phyloP scores from a whole-genome alignment of 2,888 invertebrate genomes.

The Odontocolon sp. region DNA sequence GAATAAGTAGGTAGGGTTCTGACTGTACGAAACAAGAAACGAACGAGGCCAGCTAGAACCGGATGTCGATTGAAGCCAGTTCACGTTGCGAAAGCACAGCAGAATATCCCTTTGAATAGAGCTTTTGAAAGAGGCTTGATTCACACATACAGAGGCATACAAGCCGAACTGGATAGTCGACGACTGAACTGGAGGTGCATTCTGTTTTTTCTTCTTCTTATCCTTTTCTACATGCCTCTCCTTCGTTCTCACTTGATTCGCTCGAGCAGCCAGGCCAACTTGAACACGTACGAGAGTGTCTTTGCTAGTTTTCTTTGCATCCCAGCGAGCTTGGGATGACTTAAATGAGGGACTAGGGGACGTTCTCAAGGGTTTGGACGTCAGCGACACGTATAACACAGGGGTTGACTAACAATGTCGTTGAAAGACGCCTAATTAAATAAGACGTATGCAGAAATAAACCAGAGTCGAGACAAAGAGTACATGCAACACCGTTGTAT shows the following conservation, averaged over 20 bases:
- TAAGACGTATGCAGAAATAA: slow-evolving; percentile 76
- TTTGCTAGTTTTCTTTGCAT: slow-evolving; percentile 47
- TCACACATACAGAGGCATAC: slow-evolving; percentile 23
- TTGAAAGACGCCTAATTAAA: slow-evolving; percentile 79
- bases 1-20: slow-evolving; percentile 17
- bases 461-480: slow-evolving; percentile 58
- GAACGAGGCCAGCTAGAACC: slow-evolving; percentile 46
- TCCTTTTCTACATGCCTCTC: neutral
- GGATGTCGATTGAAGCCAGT: slow-evolving; percentile 51
- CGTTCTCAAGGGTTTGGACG: slow-evolving; percentile 37
- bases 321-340: slow-evolving; percentile 18
- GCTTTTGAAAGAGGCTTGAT: slow-evolving; percentile 55
- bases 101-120: slow-evolving; percentile 48
- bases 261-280: slow-evolving; percentile 68
- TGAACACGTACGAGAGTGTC: slow-evolving; percentile 71
- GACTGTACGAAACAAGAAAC: slow-evolving; percentile 44
- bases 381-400: slow-evolving; percentile 43
- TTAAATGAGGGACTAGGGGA: slow-evolving; percentile 49
- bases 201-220: neutral
- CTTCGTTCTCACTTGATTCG: slow-evolving; percentile 32
- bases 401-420: slow-evolving; percentile 76
- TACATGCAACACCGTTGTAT: slow-evolving; percentile 25
- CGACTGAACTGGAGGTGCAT: no score
- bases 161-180: no score
- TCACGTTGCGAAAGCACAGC: slow-evolving; percentile 37